Evolutionary conservation across 2,113 vertebrate genomes (phyloP).

Genomic region (Bungarus multicinctus): DNA sequence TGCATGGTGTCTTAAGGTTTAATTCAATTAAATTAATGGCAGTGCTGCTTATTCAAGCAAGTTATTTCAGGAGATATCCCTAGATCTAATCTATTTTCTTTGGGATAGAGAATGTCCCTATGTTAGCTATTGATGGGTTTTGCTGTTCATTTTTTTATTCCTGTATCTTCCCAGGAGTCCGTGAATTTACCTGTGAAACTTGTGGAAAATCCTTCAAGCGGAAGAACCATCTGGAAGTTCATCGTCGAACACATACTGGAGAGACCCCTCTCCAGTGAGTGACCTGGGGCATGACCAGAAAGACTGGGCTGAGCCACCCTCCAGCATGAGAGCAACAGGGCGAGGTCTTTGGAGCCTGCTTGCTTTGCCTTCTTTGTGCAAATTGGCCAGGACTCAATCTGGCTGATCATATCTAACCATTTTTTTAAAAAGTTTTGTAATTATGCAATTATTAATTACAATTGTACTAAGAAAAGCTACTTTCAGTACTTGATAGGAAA

Average conservation of each 20-base stretch:
- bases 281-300: not conserved
- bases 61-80: not conserved
- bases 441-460: not conserved
- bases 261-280: conserved; percentile 91
- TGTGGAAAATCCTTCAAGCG: conserved; percentile 92
- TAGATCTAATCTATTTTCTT: not conserved
- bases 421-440: not conserved
- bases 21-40: not conserved
- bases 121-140: not conserved
- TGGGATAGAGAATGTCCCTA: not conserved
- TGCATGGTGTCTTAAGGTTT: not conserved
- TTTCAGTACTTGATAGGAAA: not conserved
- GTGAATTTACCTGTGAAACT: conserved; percentile 90
- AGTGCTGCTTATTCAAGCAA: too few relatives aligned
- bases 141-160: not conserved
- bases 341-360: conserved; percentile 5
- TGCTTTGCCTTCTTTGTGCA: not conserved
- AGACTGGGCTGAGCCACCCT: not conserved
- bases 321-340: not conserved
- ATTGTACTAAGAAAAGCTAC: not conserved
- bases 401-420: not conserved
- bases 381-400: not conserved
- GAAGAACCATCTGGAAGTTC: conserved; percentile 94
- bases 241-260: conserved; percentile 87
- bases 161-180: conserved; percentile 67